phyloP scores from a whole-genome alignment of 2,888 invertebrate species.

The Mayetiola destructor region DNA sequence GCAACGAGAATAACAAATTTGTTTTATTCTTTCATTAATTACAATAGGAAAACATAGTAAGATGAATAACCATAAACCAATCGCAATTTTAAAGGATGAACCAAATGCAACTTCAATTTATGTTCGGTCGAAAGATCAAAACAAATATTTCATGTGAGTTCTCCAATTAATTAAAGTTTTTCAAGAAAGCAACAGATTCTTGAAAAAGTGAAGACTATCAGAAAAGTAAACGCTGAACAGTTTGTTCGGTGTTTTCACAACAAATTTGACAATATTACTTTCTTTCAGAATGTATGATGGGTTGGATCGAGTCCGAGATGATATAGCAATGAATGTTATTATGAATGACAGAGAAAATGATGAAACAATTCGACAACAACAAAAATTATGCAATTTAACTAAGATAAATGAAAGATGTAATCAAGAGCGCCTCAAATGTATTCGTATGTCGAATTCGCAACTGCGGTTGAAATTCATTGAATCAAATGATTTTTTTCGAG shows the following conservation, averaged over 20 bases:
- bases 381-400: slow-evolving; percentile 26
- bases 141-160: slow-evolving; percentile 29
- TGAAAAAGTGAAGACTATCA: not conserved
- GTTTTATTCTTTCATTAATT: too few relatives aligned
- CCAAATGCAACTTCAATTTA: not conserved
- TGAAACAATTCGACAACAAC: slow-evolving; percentile 27
- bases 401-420: slow-evolving; percentile 26
- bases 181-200: not conserved
- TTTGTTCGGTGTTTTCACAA: too few relatives aligned
- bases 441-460: slow-evolving; percentile 26
- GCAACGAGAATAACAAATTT: too few relatives aligned
- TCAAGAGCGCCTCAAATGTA: slow-evolving; percentile 25
- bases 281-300: not conserved
- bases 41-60: too few relatives aligned
- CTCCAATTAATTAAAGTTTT: not conserved
- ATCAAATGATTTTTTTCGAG: slow-evolving; percentile 31
- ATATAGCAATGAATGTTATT: slow-evolving; percentile 29
- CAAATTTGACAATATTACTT: too few relatives aligned
- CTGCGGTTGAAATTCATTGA: slow-evolving; percentile 30
- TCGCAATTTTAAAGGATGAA: not conserved
- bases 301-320: slow-evolving; percentile 32
- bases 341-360: slow-evolving; percentile 29
- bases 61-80: too few relatives aligned
- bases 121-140: slow-evolving; percentile 27
- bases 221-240: too few relatives aligned